These are phyloP conservation scores for Odontomyia ornata DNA, from an alignment of 2,888 invertebrate species.

Conservation along the genomic window DNA sequence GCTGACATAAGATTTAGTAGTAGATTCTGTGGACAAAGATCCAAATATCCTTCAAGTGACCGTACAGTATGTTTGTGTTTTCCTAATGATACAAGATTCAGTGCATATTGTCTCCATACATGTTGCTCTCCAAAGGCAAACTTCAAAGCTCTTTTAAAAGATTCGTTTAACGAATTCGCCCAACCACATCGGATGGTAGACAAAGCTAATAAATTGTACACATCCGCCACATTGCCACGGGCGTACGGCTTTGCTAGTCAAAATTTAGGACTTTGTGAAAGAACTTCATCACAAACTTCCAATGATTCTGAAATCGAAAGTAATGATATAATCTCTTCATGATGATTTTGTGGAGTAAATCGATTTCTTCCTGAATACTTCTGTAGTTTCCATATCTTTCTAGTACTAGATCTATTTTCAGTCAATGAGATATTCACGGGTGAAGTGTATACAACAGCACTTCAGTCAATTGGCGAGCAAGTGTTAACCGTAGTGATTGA, in stretches of 20 bases:
- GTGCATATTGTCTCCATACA: constrained; percentile 94
- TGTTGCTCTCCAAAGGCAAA: constrained; percentile 96
- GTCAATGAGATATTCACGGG: constrained; percentile 62
- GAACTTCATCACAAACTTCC: constrained; percentile 92
- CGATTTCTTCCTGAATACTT: constrained; percentile 82
- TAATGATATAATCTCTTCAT: constrained; percentile 90
- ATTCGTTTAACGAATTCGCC: constrained; percentile 79
- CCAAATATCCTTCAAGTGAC: constrained; percentile 81
- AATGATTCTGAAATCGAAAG: constrained; percentile 89
- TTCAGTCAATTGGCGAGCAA: constrained; percentile 91
- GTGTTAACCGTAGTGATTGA: constrained; percentile 80
- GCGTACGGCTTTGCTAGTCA: constrained; percentile 83
- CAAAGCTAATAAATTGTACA: constrained; percentile 90
- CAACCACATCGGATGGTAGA: constrained; percentile 87
- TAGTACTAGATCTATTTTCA: constrained; percentile 64
- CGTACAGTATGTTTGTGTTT: constrained; percentile 73
- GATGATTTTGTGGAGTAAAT: constrained; percentile 87
- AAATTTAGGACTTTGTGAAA: constrained; percentile 93
- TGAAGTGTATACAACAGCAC: constrained; percentile 77
- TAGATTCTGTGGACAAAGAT: constrained; percentile 76
- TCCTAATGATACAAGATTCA: constrained; percentile 79
- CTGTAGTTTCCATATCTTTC: constrained; percentile 86
- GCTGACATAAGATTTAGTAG: constrained; percentile 85
- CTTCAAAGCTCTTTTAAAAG: constrained; percentile 95
- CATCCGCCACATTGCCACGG: constrained; percentile 85